Evolutionary conservation across 2,113 vertebrate genomes (phyloP).

Genomic region (Lepus americanus): DNA sequence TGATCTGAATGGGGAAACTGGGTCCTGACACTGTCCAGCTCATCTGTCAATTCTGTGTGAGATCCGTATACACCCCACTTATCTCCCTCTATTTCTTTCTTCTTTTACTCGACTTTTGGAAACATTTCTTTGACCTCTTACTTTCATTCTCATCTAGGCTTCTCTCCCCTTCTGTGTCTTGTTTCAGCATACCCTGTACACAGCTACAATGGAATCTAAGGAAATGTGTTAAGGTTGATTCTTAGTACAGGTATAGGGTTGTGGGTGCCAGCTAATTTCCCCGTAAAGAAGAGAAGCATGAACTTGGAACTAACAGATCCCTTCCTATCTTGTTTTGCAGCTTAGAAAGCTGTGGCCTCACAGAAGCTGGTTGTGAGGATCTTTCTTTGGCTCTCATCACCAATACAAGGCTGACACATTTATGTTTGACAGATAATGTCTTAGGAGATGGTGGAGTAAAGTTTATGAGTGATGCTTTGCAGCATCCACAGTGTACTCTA

Average conservation of each 20-base stretch:
- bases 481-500: constrained; percentile 70
- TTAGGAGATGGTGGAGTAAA: constrained; percentile 72
- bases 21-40: background rate
- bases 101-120: constrained; percentile 7
- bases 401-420: constrained; percentile 74
- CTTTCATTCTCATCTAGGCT: constrained; percentile 2
- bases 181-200: background rate
- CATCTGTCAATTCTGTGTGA: background rate
- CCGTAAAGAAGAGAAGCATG: background rate
- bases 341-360: constrained; percentile 75
- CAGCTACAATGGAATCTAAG: background rate
- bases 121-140: background rate
- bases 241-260: background rate
- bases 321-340: constrained; percentile 65
- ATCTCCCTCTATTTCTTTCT: background rate
- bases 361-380: constrained; percentile 54
- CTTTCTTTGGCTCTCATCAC: constrained; percentile 67
- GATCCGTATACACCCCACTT: background rate
- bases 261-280: background rate
- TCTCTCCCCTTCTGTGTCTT: background rate
- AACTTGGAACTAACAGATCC: background rate
- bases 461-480: constrained; percentile 68
- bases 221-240: background rate
- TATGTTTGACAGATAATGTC: constrained; percentile 72
- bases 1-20: background rate